These are phyloP conservation scores for Hyphantria cunea DNA, from an alignment of 1,140 invertebrate species.

Conservation along the genomic window DNA sequence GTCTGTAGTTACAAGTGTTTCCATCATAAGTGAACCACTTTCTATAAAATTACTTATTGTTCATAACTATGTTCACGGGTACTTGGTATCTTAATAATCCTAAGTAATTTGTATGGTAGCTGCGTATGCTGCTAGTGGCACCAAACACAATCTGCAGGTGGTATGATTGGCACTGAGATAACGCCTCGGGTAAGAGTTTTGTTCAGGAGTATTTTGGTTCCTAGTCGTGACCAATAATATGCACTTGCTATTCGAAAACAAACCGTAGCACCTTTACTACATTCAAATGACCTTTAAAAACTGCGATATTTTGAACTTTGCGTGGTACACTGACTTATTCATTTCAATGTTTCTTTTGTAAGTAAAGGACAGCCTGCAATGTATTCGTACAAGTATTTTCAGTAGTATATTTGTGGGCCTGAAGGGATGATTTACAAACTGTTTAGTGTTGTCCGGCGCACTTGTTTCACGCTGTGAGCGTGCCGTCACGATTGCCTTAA, in stretches of 20 bases:
- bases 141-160: constrained; percentile 12
- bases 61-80: background rate
- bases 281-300: constrained; percentile 26
- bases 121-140: constrained; percentile 6
- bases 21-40: background rate
- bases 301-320: constrained; percentile 10
- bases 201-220: constrained; percentile 24
- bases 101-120: constrained; percentile 23
- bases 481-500: constrained; percentile 54
- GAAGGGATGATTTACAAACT: constrained; percentile 51
- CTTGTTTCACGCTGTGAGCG: constrained; percentile 46
- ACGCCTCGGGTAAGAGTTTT: constrained; percentile 18
- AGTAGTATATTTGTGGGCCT: constrained; percentile 17
- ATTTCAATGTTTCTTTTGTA: too few relatives aligned
- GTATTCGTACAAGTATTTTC: constrained; percentile 26
- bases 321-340: constrained; percentile 13
- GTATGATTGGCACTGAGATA: constrained; percentile 22
- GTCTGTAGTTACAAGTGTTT: background rate
- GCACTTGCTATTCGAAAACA: constrained; percentile 53
- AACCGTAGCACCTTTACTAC: constrained; percentile 43
- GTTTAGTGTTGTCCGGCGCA: constrained; percentile 47
- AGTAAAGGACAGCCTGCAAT: constrained; percentile 31
- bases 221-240: constrained; percentile 47
- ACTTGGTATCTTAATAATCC: constrained; percentile 14
- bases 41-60: constrained; percentile 7